Evolutionary conservation across 2,113 vertebrate species (phyloP), one percentile per base, ranked within the genome.

Genomic region (Telmatochromis sp.): DNA sequence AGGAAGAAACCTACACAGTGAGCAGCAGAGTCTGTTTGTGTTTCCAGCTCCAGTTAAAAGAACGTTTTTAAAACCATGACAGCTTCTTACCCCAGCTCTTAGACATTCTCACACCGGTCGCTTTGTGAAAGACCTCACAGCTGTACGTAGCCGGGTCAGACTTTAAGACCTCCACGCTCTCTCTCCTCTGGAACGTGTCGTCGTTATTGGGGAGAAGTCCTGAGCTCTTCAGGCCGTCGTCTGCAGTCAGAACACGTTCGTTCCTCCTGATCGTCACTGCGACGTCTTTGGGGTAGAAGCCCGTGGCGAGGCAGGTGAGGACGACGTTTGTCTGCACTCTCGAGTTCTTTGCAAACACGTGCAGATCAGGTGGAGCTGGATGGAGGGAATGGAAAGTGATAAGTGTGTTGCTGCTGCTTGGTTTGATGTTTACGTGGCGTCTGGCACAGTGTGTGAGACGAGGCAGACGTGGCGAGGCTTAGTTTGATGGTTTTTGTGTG

Each of bases 41-140:
- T 58, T 23, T 23, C 53, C 53, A 12, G 0, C 23, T 57, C 54
- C 23, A 58, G 55, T 15, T 0, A 28, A 58, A 58, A 15, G 4
- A 58, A 15, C 55, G 0, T 57, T 57, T 57, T 57, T 26, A 26
- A 8, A 57, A 57, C 23, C 54, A 28, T 28, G 13, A 28, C 55
- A 58, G 57, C 31, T 6, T 60, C 57, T 60, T 17, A 60, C 57
- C 57, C 57, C 57, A 60, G 57, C 8, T 31, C 26, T 60, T 31
- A 58, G 26, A 58, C 0, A 2, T 2, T 6, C 26, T 0, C 26
- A 31, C 57, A 31, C 0, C 0, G 5, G 57, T 60, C 2, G 26
- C 57, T 6, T 60, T 0, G 55, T 58, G 55, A 17, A 0, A 4
- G 2, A 58, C 55, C 1, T 58, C 55, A 6, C 55, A 58, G 55